Conservation (phyloP, 1,140 invertebrate genomes). For the Drosophila lowei region DNA sequence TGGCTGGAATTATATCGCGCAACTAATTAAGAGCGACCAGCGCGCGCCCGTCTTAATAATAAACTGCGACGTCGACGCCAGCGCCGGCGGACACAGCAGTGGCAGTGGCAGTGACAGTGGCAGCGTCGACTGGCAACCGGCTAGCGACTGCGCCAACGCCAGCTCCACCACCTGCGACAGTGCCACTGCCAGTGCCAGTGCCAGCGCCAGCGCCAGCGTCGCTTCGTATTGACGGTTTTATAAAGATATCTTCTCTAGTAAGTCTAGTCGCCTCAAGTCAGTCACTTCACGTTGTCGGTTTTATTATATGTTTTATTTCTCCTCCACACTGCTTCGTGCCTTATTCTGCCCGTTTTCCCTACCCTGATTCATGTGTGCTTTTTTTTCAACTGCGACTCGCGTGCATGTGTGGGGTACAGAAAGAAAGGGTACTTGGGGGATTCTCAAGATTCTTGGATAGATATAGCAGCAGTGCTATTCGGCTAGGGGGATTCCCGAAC, state of each 20-base stretch:
- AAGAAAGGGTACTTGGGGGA: no score
- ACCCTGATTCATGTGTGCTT: conserved; percentile 9
- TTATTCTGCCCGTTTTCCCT: neutral
- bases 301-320: neutral
- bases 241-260: conserved; percentile 57
- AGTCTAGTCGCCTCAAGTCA: conserved; percentile 28
- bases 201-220: neutral
- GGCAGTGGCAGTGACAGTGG: conserved; percentile 7
- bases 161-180: no score
- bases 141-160: neutral
- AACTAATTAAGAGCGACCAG: conserved; percentile 78
- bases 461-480: no score
- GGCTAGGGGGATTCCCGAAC: no score
- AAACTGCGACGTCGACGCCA: conserved; percentile 42
- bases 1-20: conserved; percentile 78
- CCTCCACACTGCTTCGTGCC: neutral
- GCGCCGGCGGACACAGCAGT: conserved; percentile 6
- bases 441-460: no score
- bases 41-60: conserved; percentile 76
- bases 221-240: conserved; percentile 52
- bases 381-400: conserved; percentile 4
- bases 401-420: neutral
- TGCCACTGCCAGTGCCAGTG: neutral
- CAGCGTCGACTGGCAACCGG: neutral
- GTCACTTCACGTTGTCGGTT: conserved; percentile 26